Evolutionary conservation across 1,140 invertebrate genomes (phyloP).

Genomic region (Lucilia cuprina): DNA sequence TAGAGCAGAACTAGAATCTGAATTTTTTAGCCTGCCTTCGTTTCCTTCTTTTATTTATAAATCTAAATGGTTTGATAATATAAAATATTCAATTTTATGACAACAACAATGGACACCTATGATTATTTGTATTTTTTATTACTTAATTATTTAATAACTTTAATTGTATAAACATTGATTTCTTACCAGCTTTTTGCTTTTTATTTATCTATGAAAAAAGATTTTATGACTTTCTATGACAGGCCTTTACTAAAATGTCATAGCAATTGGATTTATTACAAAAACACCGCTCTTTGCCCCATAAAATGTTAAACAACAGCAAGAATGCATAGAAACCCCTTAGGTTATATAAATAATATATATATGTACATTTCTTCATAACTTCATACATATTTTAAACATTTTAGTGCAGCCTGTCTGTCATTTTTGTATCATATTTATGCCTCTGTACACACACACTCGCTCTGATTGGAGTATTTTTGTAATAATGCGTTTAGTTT

Average conservation of each 20-base stretch:
- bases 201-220: conserved; percentile 8
- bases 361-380: too few relatives aligned
- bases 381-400: too few relatives aligned
- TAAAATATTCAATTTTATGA: too few relatives aligned
- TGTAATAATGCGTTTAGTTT: too few relatives aligned
- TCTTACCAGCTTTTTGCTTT: neutral
- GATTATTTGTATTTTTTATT: neutral
- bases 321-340: too few relatives aligned
- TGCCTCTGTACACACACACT: neutral
- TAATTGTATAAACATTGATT: conserved; percentile 34
- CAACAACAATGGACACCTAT: too few relatives aligned
- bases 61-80: too few relatives aligned
- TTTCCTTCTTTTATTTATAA: too few relatives aligned
- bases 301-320: neutral
- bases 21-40: too few relatives aligned
- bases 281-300: neutral
- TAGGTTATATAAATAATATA: too few relatives aligned
- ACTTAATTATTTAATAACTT: neutral
- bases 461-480: neutral
- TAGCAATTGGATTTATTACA: neutral
- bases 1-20: too few relatives aligned
- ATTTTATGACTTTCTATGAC: conserved; percentile 5
- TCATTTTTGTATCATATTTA: neutral
- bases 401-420: neutral
- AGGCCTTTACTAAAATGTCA: neutral